These are phyloP conservation scores for Scaptomyza hsui DNA, from an alignment of 1,140 invertebrate genomes.

Conservation along the genomic window DNA sequence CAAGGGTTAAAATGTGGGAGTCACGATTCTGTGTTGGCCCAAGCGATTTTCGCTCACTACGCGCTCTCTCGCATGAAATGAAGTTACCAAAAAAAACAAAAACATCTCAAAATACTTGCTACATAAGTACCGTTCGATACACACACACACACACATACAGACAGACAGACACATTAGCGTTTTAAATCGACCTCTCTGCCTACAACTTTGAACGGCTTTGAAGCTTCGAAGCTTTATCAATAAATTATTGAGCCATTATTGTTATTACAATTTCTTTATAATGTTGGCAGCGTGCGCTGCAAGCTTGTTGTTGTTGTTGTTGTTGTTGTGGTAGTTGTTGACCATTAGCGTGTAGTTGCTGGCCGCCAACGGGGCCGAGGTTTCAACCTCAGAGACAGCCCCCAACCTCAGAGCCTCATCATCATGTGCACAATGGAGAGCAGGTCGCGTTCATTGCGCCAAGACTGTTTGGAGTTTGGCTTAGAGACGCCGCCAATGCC, in stretches of 20 bases:
- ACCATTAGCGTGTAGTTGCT: slow-evolving; percentile 77
- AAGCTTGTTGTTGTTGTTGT: slow-evolving; percentile 53
- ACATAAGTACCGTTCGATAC: slow-evolving; percentile 70
- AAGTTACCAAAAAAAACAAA: slow-evolving; percentile 72
- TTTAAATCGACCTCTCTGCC: slow-evolving; percentile 54
- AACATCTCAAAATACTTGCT: slow-evolving; percentile 57
- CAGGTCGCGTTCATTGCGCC: slow-evolving; percentile 64
- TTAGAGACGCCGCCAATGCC: slow-evolving; percentile 34
- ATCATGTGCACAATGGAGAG: slow-evolving; percentile 82
- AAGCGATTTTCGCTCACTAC: slow-evolving; percentile 64
- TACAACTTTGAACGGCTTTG: slow-evolving; percentile 36
- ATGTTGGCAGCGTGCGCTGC: slow-evolving; percentile 76
- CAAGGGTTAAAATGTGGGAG: slow-evolving; percentile 84
- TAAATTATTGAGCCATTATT: slow-evolving; percentile 83
- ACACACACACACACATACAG: slow-evolving; percentile 43
- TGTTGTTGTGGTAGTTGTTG: slow-evolving; percentile 57
- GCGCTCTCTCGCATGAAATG: slow-evolving; percentile 69
- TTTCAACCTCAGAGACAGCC: slow-evolving; percentile 46
- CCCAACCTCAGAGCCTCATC: slow-evolving; percentile 23
- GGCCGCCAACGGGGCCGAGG: slow-evolving; percentile 76
- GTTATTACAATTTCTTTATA: slow-evolving; percentile 83
- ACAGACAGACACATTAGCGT: slow-evolving; percentile 32
- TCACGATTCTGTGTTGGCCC: slow-evolving; percentile 74
- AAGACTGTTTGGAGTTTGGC: slow-evolving; percentile 45
- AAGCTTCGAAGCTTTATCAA: slow-evolving; percentile 68